Percentiles rank a stretch among this genome's conserved stretches.
These are phyloP conservation scores for Microtus oregoni DNA, from an alignment of 2,113 vertebrate species.

Conservation along the genomic window DNA sequence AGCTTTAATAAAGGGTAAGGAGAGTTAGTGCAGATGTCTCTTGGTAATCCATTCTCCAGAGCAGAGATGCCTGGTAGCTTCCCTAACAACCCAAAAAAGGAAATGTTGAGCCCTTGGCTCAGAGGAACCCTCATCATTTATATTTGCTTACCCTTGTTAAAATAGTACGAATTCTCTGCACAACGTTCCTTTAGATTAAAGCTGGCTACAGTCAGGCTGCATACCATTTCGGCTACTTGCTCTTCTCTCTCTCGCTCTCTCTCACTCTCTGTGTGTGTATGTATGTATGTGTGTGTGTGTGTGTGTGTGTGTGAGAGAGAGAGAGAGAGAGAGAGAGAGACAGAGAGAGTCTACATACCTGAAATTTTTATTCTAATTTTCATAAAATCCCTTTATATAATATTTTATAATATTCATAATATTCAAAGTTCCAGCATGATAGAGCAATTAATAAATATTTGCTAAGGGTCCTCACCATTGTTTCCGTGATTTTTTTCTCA, in stretches of 20 bases:
- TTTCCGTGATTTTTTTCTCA: neutral
- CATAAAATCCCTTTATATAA: neutral
- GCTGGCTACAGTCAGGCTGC: neutral
- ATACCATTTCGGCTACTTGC: neutral
- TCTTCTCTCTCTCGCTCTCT: neutral
- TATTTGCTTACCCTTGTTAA: conserved; percentile 48
- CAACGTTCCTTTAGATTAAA: conserved; percentile 11
- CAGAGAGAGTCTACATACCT: too few species aligned
- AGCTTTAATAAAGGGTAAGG: conserved; percentile 73
- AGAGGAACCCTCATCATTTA: conserved; percentile 13
- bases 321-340: too few species aligned
- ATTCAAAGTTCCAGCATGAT: conserved; percentile 9
- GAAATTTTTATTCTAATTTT: neutral
- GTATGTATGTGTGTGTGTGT: too few species aligned
- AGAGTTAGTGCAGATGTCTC: conserved; percentile 63
- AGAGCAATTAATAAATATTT: conserved; percentile 2
- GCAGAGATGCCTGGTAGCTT: conserved; percentile 36
- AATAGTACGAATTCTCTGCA: conserved; percentile 2
- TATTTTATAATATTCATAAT: neutral
- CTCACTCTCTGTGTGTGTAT: too few species aligned
- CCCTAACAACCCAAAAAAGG: neutral
- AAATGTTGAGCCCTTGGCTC: neutral
- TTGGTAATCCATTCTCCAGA: conserved; percentile 55
- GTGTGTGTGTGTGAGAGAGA: neutral
- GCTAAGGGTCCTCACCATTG: neutral